Conservation (phyloP, 2,888 invertebrate species). For the Argyresthia albistria region DNA sequence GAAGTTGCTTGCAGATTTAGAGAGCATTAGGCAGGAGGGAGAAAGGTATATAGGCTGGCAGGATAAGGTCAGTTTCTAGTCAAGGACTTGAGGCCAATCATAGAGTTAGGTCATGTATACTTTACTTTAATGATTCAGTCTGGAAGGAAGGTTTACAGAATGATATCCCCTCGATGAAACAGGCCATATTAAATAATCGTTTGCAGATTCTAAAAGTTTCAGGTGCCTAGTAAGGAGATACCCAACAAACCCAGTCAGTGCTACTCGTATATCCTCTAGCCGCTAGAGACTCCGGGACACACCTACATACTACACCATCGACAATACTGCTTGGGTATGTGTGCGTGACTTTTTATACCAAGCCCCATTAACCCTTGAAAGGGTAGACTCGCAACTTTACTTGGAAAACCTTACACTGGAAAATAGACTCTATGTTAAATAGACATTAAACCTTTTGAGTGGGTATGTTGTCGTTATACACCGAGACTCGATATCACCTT, state of each 20-base stretch:
- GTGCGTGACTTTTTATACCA: constrained; percentile 1
- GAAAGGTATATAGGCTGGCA: no score
- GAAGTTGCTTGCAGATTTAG: no score
- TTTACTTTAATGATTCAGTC: no score
- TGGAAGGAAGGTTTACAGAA: no score
- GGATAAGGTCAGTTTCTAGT: no score
- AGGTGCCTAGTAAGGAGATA: background rate
- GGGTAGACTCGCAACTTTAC: background rate
- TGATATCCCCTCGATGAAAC: no score
- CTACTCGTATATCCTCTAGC: background rate
- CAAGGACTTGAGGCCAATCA: no score
- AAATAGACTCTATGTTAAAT: background rate
- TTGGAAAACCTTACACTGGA: background rate
- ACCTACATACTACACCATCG: background rate
- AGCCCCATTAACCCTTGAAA: constrained; percentile 3
- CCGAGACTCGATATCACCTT: background rate
- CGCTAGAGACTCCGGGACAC: background rate
- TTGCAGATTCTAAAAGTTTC: no score
- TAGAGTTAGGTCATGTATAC: no score
- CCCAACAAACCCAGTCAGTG: background rate
- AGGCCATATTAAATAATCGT: no score
- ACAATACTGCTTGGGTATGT: background rate
- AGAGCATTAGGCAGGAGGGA: no score
- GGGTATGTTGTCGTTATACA: background rate
- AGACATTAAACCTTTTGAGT: background rate